Conservation (phyloP, 23 tunicate genomes). For the Ciona savignyi region DNA sequence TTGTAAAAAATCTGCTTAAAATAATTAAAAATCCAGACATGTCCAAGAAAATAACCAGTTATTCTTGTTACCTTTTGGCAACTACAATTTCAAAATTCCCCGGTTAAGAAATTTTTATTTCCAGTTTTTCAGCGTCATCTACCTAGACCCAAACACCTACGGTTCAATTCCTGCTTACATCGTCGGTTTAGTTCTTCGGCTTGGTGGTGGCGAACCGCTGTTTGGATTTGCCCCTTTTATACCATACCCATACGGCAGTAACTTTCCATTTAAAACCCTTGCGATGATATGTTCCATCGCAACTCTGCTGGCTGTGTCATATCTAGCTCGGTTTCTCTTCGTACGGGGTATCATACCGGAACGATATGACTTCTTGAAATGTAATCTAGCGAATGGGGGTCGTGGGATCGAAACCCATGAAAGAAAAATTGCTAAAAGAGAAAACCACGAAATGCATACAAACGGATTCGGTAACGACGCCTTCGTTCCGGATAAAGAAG, state of each 20-base stretch:
- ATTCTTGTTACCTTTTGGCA: too few species aligned
- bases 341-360: slow-evolving; percentile 13
- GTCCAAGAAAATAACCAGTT: too few species aligned
- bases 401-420: slow-evolving; percentile 17
- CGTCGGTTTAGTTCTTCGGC: slow-evolving; percentile 40
- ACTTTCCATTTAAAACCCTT: slow-evolving; percentile 45
- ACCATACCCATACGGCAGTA: slow-evolving; percentile 23
- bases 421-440: not conserved
- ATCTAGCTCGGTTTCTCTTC: slow-evolving; percentile 10
- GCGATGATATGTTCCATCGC: slow-evolving; percentile 35
- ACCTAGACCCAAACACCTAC: slow-evolving; percentile 73
- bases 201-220: slow-evolving; percentile 74
- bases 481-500: not conserved
- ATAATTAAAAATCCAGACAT: too few species aligned
- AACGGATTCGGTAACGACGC: not conserved
- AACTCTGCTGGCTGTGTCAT: slow-evolving; percentile 21
- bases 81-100: too few species aligned
- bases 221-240: slow-evolving; percentile 51
- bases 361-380: slow-evolving; percentile 23
- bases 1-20: too few species aligned
- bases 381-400: slow-evolving; percentile 44
- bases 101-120: too few species aligned
- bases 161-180: slow-evolving; percentile 51
- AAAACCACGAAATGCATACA: not conserved
- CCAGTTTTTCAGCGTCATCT: slow-evolving; percentile 52